phyloP scores from a whole-genome alignment of 2,888 invertebrate genomes.

The Boloria selene region DNA sequence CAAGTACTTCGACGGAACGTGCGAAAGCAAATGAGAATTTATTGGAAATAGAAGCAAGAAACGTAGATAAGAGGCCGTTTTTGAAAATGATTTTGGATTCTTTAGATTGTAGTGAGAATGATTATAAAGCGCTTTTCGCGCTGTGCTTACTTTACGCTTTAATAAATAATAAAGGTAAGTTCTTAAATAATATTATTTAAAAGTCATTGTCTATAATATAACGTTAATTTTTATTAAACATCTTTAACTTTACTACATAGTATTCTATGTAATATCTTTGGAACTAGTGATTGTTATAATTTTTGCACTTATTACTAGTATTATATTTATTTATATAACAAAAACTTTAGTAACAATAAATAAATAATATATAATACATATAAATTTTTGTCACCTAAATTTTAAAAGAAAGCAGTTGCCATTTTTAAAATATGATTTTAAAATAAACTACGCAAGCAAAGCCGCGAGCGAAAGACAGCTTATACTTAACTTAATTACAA shows the following conservation, averaged over 20 bases:
- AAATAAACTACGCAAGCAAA: too few relatives aligned
- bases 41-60: conserved; percentile 65
- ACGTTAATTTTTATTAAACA: too few relatives aligned
- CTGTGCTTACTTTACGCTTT: conserved; percentile 96
- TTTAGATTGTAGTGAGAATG: conserved; percentile 94
- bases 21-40: conserved; percentile 58
- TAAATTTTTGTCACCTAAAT: too few relatives aligned
- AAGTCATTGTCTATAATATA: too few relatives aligned
- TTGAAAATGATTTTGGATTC: conserved; percentile 94
- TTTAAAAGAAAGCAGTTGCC: too few relatives aligned
- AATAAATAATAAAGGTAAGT: conserved; percentile 94
- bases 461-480: too few relatives aligned
- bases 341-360: neutral
- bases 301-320: neutral
- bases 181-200: neutral
- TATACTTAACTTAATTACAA: too few relatives aligned
- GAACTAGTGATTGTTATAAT: too few relatives aligned
- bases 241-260: too few relatives aligned
- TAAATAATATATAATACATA: too few relatives aligned
- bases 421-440: too few relatives aligned
- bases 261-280: too few relatives aligned
- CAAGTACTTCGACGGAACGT: conserved; percentile 52
- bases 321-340: neutral
- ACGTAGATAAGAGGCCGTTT: conserved; percentile 87
- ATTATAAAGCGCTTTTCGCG: conserved; percentile 95